A percentile compares a stretch with the other conserved stretches of the same genome.
Evolutionary conservation across 2,113 vertebrate genomes (phyloP).

Genomic region (Beaufortia kweichowensis): DNA sequence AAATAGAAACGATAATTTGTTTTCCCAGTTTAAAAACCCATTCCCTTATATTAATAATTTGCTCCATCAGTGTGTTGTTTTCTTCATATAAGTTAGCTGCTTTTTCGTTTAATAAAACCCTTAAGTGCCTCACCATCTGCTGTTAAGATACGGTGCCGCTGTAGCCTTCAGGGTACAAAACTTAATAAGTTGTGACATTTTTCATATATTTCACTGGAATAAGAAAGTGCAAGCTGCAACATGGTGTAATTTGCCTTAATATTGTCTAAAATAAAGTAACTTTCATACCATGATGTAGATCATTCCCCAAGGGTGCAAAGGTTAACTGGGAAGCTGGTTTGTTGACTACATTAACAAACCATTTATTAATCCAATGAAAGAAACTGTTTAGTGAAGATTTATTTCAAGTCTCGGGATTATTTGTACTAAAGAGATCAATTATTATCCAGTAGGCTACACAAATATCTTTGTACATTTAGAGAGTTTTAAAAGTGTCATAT

Average conservation of each 20-base stretch:
- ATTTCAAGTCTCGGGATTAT: background rate
- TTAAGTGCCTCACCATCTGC: slow-evolving; percentile 21
- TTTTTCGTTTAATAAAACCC: slow-evolving; percentile 25
- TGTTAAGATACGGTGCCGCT: background rate
- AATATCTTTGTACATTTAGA: background rate
- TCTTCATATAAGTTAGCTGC: background rate
- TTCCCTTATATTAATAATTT: background rate
- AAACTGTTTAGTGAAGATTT: background rate
- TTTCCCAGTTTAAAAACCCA: background rate
- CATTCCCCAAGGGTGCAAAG: background rate
- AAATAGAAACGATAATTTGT: slow-evolving; percentile 20
- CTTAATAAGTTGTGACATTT: slow-evolving; percentile 23
- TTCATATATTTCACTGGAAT: slow-evolving; percentile 4
- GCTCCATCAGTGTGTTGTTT: background rate
- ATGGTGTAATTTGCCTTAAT: background rate
- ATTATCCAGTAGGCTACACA: background rate
- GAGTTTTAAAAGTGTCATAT: background rate
- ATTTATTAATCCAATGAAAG: background rate
- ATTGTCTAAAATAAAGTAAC: slow-evolving; percentile 9
- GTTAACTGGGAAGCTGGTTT: background rate
- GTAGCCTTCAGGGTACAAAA: slow-evolving; percentile 31
- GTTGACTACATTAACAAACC: background rate
- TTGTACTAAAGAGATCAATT: background rate
- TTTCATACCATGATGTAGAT: background rate
- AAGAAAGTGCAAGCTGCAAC: background rate